Conservation (phyloP, 2,797 vertebrate species). For the Danio choprae region DNA sequence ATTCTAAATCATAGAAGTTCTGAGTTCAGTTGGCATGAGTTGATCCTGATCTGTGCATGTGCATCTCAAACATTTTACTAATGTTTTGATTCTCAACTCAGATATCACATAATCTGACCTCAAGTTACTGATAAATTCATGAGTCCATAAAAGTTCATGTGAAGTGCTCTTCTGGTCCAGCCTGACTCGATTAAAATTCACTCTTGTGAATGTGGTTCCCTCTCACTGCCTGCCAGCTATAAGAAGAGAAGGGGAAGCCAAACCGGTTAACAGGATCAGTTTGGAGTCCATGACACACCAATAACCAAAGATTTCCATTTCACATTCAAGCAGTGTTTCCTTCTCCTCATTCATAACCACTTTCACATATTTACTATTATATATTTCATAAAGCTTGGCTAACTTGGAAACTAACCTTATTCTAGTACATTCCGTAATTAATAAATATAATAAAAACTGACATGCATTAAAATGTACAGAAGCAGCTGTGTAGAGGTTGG, state of each 20-base stretch:
- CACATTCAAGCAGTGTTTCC: neutral
- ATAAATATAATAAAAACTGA: neutral
- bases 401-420: neutral
- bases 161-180: neutral
- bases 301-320: slow-evolving; percentile 12
- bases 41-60: neutral
- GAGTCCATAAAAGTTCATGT: slow-evolving; percentile 33
- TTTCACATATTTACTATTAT: slow-evolving; percentile 51
- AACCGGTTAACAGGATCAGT: slow-evolving; percentile 46
- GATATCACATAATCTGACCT: slow-evolving; percentile 26
- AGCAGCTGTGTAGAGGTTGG: slow-evolving; percentile 31
- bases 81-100: neutral
- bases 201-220: slow-evolving; percentile 20
- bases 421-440: neutral
- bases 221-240: slow-evolving; percentile 2
- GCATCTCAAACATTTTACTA: neutral
- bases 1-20: no score
- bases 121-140: slow-evolving; percentile 10
- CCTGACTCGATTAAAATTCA: slow-evolving; percentile 47
- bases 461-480: slow-evolving; percentile 17
- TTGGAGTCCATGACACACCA: slow-evolving; percentile 34
- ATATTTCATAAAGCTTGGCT: slow-evolving; percentile 51
- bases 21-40: neutral
- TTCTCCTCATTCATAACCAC: slow-evolving; percentile 38
- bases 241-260: neutral